A percentile compares a stretch with the other conserved stretches of the same genome.
Conservation (phyloP, 2,797 vertebrate genomes). For the Tympanoctomys barrerae region DNA sequence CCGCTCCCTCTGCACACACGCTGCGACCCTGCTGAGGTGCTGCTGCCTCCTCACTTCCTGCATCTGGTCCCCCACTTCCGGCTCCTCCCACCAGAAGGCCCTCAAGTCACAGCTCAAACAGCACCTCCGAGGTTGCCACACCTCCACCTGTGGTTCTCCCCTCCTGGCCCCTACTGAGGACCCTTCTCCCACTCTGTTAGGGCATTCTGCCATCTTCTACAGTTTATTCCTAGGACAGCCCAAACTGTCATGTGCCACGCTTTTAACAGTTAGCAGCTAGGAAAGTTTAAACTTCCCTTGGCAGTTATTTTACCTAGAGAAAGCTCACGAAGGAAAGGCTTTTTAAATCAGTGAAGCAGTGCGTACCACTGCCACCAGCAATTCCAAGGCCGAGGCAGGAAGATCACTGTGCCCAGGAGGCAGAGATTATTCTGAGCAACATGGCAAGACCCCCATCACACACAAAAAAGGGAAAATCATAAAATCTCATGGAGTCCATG, state of each 20-base stretch:
- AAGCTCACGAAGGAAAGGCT: background rate
- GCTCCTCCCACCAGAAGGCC: background rate
- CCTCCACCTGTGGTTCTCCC: background rate
- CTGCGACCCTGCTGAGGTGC: fast-evolving
- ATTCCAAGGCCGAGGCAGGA: background rate
- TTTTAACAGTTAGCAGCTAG: background rate
- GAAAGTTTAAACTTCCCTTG: background rate
- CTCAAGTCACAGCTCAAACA: background rate
- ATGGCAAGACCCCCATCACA: background rate
- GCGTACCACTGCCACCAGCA: background rate
- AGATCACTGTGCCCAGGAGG: background rate
- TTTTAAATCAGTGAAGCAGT: background rate
- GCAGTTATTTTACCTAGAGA: background rate
- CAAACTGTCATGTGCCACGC: background rate
- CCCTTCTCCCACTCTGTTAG: background rate
- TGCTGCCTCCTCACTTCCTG: background rate
- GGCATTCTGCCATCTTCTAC: background rate
- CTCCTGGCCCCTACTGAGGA: background rate
- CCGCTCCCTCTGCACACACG: background rate
- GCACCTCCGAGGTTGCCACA: background rate
- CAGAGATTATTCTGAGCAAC: background rate
- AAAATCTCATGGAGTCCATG: background rate
- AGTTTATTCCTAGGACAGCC: background rate
- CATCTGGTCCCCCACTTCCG: background rate
- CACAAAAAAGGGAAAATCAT: background rate